Evolutionary conservation across 37 sponge, comb jelly and placozoan genomes (phyloP).

Genomic region (Dysidea cf. avara): DNA sequence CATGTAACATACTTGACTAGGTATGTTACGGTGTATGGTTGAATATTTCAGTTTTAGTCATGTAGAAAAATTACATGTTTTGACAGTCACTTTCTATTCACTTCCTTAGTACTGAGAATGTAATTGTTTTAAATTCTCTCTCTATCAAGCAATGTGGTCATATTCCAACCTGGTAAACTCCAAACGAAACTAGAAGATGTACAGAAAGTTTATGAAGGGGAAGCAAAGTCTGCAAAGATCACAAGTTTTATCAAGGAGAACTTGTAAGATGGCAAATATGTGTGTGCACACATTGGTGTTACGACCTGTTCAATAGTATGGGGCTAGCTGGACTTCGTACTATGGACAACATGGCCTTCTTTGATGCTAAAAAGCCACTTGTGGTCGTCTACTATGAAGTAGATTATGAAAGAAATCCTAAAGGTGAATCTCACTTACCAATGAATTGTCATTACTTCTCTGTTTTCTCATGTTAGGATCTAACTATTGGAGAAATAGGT

Average conservation of each 20-base stretch:
- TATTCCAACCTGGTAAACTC: constrained; percentile 71
- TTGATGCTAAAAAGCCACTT: constrained; percentile 71
- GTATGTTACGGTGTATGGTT: too few relatives aligned
- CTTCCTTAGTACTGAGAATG: too few relatives aligned
- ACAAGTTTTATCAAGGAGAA: constrained; percentile 44
- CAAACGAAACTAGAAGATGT: constrained; percentile 79
- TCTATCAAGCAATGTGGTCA: constrained; percentile 83
- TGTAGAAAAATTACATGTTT: too few relatives aligned
- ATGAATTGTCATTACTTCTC: background rate
- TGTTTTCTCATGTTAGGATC: constrained; percentile 40
- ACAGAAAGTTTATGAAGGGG: constrained; percentile 48
- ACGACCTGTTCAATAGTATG: constrained; percentile 43
- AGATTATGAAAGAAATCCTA: constrained; percentile 79
- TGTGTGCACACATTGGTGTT: background rate
- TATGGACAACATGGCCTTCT: constrained; percentile 55
- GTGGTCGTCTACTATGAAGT: constrained; percentile 75
- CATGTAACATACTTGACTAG: too few relatives aligned
- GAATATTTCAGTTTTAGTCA: too few relatives aligned
- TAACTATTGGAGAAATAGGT: constrained; percentile 91
- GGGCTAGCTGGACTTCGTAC: constrained; percentile 78
- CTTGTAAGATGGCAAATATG: constrained; percentile 33
- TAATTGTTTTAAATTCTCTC: too few relatives aligned
- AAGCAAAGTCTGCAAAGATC: constrained; percentile 3
- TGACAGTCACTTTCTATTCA: too few relatives aligned
- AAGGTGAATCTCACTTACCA: too few relatives aligned